phyloP scores from a whole-genome alignment of 2,113 vertebrate genomes.

The Bujurquina vittata region DNA sequence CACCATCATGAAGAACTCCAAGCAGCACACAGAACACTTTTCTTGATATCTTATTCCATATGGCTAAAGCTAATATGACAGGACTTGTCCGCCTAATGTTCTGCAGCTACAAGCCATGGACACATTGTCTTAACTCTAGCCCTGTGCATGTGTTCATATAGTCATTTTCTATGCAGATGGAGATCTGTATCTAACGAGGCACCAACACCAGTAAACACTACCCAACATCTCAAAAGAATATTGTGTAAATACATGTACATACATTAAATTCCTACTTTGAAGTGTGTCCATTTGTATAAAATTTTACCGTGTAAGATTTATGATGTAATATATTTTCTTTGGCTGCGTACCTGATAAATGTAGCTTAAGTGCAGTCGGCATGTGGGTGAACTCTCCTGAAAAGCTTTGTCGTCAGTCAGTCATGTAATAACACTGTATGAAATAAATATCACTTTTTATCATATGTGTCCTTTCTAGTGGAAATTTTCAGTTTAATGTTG shows the following conservation, averaged over 20 bases:
- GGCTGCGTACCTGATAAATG: constrained; percentile 18
- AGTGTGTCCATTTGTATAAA: constrained; percentile 69
- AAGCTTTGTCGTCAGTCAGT: constrained; percentile 35
- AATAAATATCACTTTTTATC: constrained; percentile 66
- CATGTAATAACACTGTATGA: constrained; percentile 56
- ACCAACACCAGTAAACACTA: constrained; percentile 31
- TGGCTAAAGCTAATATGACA: constrained; percentile 46
- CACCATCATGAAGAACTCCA: constrained; percentile 30
- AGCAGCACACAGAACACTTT: constrained; percentile 17
- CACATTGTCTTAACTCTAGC: constrained; percentile 11
- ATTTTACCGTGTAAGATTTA: constrained; percentile 84
- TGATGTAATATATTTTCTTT: constrained; percentile 88
- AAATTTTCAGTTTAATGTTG: neutral
- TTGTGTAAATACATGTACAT: constrained; percentile 68
- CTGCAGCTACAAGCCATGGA: neutral
- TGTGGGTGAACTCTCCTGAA: constrained; percentile 20
- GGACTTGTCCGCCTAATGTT: neutral
- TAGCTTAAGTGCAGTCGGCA: constrained; percentile 10
- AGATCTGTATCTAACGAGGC: neutral
- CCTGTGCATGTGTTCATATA: constrained; percentile 23
- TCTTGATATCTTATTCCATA: constrained; percentile 24
- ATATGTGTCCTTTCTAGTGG: constrained; percentile 8
- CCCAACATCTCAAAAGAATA: constrained; percentile 3
- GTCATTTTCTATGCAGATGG: constrained; percentile 8
- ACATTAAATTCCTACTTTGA: constrained; percentile 54